Evolutionary conservation across 1,140 invertebrate genomes (phyloP).

Genomic region (Trypoxylus dichotomus): DNA sequence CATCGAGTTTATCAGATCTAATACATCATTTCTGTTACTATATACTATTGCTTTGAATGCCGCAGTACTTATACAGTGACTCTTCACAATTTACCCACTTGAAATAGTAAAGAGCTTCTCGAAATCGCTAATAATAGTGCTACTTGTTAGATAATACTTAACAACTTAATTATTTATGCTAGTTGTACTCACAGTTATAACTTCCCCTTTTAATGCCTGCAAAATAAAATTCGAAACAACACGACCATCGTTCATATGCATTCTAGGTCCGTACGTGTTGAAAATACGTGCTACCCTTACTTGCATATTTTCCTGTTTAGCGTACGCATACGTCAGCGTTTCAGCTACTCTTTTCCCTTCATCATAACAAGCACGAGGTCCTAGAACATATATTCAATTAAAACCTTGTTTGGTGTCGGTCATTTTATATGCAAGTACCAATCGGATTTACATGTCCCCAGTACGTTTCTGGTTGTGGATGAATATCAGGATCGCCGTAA

Average conservation of each 20-base stretch:
- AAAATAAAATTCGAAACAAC: constrained; percentile 99
- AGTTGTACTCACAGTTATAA: constrained; percentile 78
- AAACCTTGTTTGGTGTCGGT: not conserved
- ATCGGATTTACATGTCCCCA: constrained; percentile 99
- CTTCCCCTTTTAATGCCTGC: constrained; percentile 92
- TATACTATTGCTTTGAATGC: no score
- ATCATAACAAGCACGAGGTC: constrained; percentile 96
- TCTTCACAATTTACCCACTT: no score
- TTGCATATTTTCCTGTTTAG: constrained; percentile 92
- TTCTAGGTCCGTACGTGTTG: constrained; percentile 99
- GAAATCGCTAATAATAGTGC: no score
- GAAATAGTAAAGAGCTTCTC: no score
- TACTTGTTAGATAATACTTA: no score
- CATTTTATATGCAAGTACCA: constrained; percentile 59
- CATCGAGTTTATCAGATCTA: no score
- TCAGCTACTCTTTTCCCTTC: constrained; percentile 98
- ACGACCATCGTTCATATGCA: constrained; percentile 98
- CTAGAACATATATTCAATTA: constrained; percentile 52
- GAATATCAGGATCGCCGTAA: constrained; percentile 96
- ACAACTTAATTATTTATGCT: no score
- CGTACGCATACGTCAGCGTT: constrained; percentile 95
- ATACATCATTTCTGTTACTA: no score
- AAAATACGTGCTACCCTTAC: constrained; percentile 97
- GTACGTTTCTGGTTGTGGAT: constrained; percentile 94
- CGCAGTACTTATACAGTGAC: no score